Evolutionary conservation across 35 echinoderm and acorn worm genomes (phyloP).

Genomic region (Lytechinus pictus): DNA sequence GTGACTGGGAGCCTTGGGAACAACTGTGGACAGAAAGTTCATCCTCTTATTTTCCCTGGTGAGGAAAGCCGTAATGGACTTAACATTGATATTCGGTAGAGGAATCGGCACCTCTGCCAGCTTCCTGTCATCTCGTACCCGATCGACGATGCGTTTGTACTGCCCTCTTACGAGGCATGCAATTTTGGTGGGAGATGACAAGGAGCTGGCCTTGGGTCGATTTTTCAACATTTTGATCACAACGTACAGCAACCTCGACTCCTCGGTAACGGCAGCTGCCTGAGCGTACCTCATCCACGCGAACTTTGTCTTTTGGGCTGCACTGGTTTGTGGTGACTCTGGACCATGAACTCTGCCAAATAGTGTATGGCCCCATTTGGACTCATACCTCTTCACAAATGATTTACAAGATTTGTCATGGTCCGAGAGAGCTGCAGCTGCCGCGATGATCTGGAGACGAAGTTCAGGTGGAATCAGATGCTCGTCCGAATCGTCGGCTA

Average conservation of each 20-base stretch:
- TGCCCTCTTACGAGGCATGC: conserved; percentile 23
- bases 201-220: conserved; percentile 26
- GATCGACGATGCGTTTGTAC: conserved; percentile 42
- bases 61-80: conserved; percentile 14
- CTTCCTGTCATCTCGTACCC: conserved; percentile 44
- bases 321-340: conserved; percentile 26
- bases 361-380: conserved; percentile 66
- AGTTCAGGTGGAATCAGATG: too few relatives aligned
- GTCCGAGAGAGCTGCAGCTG: too few relatives aligned
- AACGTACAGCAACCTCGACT: conserved; percentile 55
- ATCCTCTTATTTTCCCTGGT: background rate
- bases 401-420: conserved; percentile 61
- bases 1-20: background rate
- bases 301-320: conserved; percentile 72
- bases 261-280: conserved; percentile 62
- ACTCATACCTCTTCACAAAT: conserved; percentile 77
- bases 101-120: background rate
- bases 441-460: too few relatives aligned
- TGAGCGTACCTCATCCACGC: conserved; percentile 63
- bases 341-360: conserved; percentile 58
- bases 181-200: conserved; percentile 63
- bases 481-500: too few relatives aligned
- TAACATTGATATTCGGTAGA: conserved; percentile 15
- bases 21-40: background rate
- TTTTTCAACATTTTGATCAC: conserved; percentile 70